These are phyloP conservation scores for Oostethus manadensis DNA, from an alignment of 2,113 vertebrate species.

Conservation along the genomic window DNA sequence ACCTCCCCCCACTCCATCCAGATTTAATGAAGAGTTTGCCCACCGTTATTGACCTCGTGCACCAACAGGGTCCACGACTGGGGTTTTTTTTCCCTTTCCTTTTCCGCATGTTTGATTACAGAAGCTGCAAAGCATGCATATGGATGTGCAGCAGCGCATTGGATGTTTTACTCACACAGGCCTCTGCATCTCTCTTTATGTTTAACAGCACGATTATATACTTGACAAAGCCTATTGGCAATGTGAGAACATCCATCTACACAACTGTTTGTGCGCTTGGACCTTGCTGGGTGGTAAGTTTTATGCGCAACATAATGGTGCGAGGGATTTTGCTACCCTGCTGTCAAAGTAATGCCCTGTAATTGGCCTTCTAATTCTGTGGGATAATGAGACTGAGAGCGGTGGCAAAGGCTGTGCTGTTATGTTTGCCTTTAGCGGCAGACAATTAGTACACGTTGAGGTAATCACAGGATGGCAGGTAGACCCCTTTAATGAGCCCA, in stretches of 20 bases:
- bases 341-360: slow-evolving; percentile 51
- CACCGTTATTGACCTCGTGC: slow-evolving; percentile 42
- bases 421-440: slow-evolving; percentile 45
- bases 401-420: slow-evolving; percentile 36
- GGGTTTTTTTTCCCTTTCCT: slow-evolving; percentile 9
- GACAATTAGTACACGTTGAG: slow-evolving; percentile 38
- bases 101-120: slow-evolving; percentile 5
- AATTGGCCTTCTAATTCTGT: slow-evolving; percentile 56
- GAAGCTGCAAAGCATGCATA: background rate
- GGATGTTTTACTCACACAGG: too few species aligned
- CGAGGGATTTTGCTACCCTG: slow-evolving; percentile 25
- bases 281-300: slow-evolving; percentile 14
- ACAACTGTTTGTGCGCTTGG: slow-evolving; percentile 18
- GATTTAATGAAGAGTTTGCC: slow-evolving; percentile 69
- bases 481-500: slow-evolving; percentile 35
- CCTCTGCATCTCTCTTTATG: background rate
- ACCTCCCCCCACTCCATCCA: slow-evolving; percentile 28
- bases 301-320: slow-evolving; percentile 26
- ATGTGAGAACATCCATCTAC: slow-evolving; percentile 9
- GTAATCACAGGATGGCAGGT: slow-evolving; percentile 39
- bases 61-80: slow-evolving; percentile 15
- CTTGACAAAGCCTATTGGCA: slow-evolving; percentile 30
- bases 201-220: slow-evolving; percentile 12
- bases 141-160: too few species aligned
- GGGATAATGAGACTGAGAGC: slow-evolving; percentile 51